phyloP scores from a whole-genome alignment of 2,888 invertebrate species.

The Oeneis ivallda region DNA sequence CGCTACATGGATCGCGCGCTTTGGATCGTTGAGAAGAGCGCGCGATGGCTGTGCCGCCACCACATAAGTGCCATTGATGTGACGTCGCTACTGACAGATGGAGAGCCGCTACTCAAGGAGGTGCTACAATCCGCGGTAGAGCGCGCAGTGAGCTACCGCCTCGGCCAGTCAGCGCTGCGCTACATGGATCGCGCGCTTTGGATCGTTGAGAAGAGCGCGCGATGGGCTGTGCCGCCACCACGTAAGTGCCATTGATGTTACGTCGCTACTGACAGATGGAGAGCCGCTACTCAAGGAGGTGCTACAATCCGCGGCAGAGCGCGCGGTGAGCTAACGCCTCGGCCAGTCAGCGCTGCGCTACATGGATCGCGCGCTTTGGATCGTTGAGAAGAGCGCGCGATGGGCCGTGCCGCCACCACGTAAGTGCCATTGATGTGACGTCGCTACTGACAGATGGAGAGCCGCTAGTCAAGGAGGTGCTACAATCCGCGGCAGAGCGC shows the following conservation, averaged over 20 bases:
- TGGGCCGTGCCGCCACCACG: constrained; percentile 81
- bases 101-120: constrained; percentile 61
- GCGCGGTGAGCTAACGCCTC: constrained; percentile 65
- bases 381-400: constrained; percentile 79
- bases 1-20: constrained; percentile 71
- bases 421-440: too few relatives aligned
- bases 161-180: constrained; percentile 73
- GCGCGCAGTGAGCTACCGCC: constrained; percentile 64
- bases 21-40: constrained; percentile 80
- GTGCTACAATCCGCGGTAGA: constrained; percentile 63
- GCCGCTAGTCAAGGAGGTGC: constrained; percentile 58
- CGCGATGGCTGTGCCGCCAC: constrained; percentile 80
- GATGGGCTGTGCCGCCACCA: constrained; percentile 81
- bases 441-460: too few relatives aligned
- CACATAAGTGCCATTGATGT: constrained; percentile 51
- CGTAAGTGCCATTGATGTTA: too few relatives aligned
- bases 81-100: background rate
- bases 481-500: constrained; percentile 64
- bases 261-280: too few relatives aligned
- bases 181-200: constrained; percentile 74
- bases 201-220: constrained; percentile 79
- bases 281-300: constrained; percentile 60
- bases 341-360: constrained; percentile 74
- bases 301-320: constrained; percentile 63
- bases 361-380: constrained; percentile 75